Conservation (phyloP, 2,113 vertebrate genomes). For the Thamnophis sirtalis region DNA sequence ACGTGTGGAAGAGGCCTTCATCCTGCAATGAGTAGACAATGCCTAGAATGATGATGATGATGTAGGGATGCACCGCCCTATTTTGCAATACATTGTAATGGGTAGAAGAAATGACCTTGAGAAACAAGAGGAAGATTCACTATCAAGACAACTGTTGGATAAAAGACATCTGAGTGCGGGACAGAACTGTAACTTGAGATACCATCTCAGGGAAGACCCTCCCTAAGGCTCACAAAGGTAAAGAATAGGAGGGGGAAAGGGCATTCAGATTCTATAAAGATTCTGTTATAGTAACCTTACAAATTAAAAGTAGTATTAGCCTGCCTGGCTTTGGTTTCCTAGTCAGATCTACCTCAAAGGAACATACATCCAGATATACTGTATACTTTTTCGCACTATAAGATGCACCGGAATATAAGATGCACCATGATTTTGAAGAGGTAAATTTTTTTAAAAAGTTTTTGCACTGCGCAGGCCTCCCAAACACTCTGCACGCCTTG, state of each 20-base stretch:
- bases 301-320: background rate
- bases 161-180: background rate
- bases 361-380: background rate
- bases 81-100: background rate
- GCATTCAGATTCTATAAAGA: background rate
- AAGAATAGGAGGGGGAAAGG: background rate
- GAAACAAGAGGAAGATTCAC: background rate
- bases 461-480: too few relatives aligned
- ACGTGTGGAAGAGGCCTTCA: too few relatives aligned
- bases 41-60: background rate
- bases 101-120: background rate
- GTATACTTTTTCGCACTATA: background rate
- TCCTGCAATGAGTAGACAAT: background rate
- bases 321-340: background rate
- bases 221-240: background rate
- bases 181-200: background rate
- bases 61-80: background rate
- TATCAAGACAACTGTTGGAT: background rate
- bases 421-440: too few relatives aligned
- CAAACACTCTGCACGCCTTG: too few relatives aligned
- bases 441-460: too few relatives aligned
- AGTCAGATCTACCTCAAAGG: background rate
- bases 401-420: too few relatives aligned
- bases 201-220: background rate
- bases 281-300: background rate